Evolutionary conservation across 2,113 vertebrate species (phyloP).

Genomic region (Myiopsitta monachus): DNA sequence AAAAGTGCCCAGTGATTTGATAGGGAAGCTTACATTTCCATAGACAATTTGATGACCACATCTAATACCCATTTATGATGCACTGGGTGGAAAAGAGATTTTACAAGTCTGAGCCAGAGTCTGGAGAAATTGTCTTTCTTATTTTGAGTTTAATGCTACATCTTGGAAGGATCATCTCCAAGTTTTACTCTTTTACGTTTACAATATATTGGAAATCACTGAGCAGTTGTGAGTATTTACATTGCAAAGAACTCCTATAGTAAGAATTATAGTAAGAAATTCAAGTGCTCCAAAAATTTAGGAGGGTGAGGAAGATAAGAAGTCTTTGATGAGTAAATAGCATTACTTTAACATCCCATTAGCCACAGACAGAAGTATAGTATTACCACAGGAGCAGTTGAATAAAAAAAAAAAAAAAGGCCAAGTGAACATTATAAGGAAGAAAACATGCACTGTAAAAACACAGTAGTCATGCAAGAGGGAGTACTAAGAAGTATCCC

Average conservation of each 20-base stretch:
- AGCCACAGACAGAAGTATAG: not conserved
- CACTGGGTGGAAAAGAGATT: not conserved
- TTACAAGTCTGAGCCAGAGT: not conserved
- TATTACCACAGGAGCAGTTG: not conserved
- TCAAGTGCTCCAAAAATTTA: not conserved
- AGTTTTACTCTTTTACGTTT: not conserved
- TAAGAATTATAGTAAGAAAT: not conserved
- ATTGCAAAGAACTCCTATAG: not conserved
- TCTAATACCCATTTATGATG: not conserved
- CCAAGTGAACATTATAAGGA: not conserved
- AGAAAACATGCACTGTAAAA: not conserved
- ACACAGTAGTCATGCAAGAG: not conserved
- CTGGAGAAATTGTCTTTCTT: not conserved
- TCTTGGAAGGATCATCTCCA: not conserved
- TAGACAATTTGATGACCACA: not conserved
- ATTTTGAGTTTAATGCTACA: not conserved
- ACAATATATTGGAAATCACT: not conserved
- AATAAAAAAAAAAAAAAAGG: not conserved
- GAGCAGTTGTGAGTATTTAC: not conserved
- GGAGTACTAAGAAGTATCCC: not conserved
- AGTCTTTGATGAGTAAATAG: not conserved
- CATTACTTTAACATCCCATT: not conserved
- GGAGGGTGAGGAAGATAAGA: not conserved
- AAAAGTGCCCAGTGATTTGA: not conserved
- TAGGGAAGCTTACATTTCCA: not conserved